A percentile compares a stretch with the other conserved stretches of the same genome.
phyloP scores from a whole-genome alignment of 2,113 vertebrate species.

The Neofelis nebulosa region DNA sequence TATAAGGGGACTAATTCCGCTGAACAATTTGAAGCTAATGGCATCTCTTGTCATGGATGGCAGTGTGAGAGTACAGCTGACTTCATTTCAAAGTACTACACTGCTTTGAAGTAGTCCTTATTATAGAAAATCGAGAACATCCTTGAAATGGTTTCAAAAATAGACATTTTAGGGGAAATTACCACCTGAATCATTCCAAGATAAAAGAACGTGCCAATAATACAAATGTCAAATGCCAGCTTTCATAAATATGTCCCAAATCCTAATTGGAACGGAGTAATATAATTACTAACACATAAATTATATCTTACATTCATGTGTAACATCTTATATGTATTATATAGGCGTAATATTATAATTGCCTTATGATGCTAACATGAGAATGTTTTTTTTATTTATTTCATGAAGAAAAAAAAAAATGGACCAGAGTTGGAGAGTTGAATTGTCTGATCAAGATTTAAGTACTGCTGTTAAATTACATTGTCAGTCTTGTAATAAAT shows the following conservation, averaged over 20 bases:
- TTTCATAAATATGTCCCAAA: not conserved
- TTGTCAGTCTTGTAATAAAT: slow-evolving; percentile 72
- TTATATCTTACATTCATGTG: not conserved
- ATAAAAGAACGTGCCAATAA: not conserved
- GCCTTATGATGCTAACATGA: not conserved
- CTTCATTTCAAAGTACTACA: not conserved
- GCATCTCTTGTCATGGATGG: not conserved
- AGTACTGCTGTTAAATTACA: slow-evolving; percentile 65
- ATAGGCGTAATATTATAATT: not conserved
- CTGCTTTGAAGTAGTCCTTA: not conserved
- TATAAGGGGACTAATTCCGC: not conserved
- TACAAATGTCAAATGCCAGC: not conserved
- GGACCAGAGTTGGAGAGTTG: not conserved
- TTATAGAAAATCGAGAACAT: not conserved
- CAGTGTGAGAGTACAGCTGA: not conserved
- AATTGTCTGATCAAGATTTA: slow-evolving; percentile 61
- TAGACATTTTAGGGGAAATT: not conserved
- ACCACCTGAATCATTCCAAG: not conserved
- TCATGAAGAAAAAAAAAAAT: not conserved
- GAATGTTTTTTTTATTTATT: not conserved
- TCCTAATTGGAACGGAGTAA: not conserved
- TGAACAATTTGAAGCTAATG: not conserved
- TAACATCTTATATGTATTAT: not conserved
- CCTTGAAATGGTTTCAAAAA: not conserved
- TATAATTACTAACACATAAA: not conserved